These are phyloP conservation scores for Anabas testudineus DNA, from an alignment of 2,797 vertebrate species.

Conservation along the genomic window DNA sequence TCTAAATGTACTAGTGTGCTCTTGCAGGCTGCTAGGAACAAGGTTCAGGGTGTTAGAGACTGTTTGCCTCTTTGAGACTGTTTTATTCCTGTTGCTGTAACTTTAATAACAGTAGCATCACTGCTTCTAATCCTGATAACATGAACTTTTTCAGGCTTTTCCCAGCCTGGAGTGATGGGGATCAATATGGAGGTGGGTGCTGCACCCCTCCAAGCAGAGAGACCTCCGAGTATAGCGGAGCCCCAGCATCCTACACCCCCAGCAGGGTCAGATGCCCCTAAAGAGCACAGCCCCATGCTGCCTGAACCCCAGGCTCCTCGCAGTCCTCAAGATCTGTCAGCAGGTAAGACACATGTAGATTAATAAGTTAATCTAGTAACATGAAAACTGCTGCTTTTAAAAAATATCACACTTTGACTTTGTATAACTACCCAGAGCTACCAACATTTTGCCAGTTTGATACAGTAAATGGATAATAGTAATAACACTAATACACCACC, in stretches of 20 bases:
- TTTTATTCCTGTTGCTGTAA: background rate
- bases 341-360: constrained; percentile 66
- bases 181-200: constrained; percentile 65
- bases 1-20: background rate
- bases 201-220: constrained; percentile 71
- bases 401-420: background rate
- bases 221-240: constrained; percentile 64
- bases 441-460: background rate
- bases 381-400: background rate
- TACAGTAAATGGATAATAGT: background rate
- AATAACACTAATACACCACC: too few relatives aligned
- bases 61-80: background rate
- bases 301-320: constrained; percentile 72
- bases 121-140: too few relatives aligned
- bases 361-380: background rate
- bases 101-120: background rate
- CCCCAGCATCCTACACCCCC: constrained; percentile 53
- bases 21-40: too few relatives aligned
- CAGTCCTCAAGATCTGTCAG: constrained; percentile 68
- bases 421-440: background rate
- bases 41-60: background rate
- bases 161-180: constrained; percentile 65
- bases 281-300: constrained; percentile 64
- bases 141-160: constrained; percentile 64
- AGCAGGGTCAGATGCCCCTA: constrained; percentile 52